phyloP scores from a whole-genome alignment of 2,113 vertebrate species.

The Python bivittatus region DNA sequence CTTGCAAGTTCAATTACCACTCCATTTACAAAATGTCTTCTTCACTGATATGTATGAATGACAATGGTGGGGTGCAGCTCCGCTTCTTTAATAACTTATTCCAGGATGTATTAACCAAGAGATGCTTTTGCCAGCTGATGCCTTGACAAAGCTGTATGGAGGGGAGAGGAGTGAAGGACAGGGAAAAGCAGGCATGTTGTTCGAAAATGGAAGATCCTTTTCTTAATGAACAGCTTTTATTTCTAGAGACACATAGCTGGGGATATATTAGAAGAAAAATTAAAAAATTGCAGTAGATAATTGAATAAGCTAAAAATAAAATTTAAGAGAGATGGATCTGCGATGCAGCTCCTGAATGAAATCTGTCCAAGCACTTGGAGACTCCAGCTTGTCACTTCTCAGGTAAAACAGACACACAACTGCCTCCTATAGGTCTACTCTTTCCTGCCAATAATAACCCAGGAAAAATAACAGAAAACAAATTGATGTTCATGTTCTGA shows the following conservation, averaged over 20 bases:
- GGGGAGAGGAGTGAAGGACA: neutral
- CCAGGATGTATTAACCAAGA: neutral
- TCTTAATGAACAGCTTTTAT: slow-evolving; percentile 29
- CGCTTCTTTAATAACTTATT: neutral
- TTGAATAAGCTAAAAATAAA: neutral
- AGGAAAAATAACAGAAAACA: neutral
- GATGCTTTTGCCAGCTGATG: neutral
- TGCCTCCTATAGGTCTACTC: no score
- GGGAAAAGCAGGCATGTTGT: neutral
- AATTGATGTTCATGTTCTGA: slow-evolving; percentile 1
- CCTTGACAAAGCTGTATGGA: neutral
- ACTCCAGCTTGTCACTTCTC: neutral
- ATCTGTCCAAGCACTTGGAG: neutral
- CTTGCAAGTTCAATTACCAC: neutral
- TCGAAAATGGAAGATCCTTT: neutral
- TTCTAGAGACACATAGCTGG: neutral
- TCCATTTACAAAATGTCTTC: neutral
- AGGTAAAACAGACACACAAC: neutral
- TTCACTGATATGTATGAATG: neutral
- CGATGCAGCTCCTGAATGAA: neutral
- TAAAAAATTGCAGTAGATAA: neutral
- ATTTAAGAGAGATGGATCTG: neutral
- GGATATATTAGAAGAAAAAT: neutral
- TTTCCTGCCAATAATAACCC: neutral
- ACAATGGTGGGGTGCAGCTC: neutral